Base-by-base conservation (phyloP, 1,140 invertebrate genomes). In the Hirudo medicinalis region DNA sequence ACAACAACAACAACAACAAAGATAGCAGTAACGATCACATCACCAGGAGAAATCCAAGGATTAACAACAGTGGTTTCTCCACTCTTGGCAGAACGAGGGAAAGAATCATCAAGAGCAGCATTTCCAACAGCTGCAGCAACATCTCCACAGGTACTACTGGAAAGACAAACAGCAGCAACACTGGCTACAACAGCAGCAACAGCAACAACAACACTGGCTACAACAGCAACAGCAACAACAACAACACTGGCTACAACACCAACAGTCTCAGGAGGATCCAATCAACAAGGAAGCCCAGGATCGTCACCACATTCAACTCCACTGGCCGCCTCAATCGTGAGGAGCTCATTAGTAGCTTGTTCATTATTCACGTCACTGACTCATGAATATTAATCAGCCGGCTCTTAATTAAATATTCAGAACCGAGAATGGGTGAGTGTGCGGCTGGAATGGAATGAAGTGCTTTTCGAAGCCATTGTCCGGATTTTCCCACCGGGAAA, bases 121-220 rank as follows among this genome's bases (percentile, higher is more conserved):
- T 32, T 22, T 63, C 22, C 13, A 63, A 15, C 57, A 63, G 29
- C 57, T 25, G 22, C 57, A 63, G 22, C 57, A 63, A 63, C 19
- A 63, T 25, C 17, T 22, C 57, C 57, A 63, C 22, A 13, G 19
- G 57, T 20, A 63, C 22, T 11, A 11, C 22, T 20, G 57, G 29
- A 25, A 63, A 11, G 22, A 63, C 29, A 22, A 63, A 22, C 57
- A 63, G 25, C 54, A 9, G 25, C 54, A 57, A 32, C 57, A 63
- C 22, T 20, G 29, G 29, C 57, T 25, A 63, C 57, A 63, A 32
- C 57, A 63, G 15, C 57, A 63, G 15, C 57, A 63, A 63, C 57
- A 63, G 17, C 57, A 63, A 63, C 57, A 63, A 63, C 29, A 8
- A 63, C 29, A 63, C 29, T 63, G 29, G 11, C 57, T 15, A 63